Conservation (phyloP, 2,888 invertebrate species). For the Malacosoma neustria region DNA sequence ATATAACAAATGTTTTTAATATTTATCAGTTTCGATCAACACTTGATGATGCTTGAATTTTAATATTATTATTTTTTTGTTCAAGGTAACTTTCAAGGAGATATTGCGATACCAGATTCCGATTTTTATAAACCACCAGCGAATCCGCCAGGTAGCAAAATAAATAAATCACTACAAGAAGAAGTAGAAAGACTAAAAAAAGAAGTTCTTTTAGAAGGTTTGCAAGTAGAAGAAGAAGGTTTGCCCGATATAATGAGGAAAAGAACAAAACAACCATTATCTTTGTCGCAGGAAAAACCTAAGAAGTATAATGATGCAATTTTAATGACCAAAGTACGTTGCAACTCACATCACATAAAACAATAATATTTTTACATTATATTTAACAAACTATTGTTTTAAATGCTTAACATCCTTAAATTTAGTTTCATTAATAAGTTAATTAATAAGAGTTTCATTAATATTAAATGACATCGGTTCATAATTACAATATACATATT, state of each 20-base stretch:
- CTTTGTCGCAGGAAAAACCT: slow-evolving; percentile 55
- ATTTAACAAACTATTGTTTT: no score
- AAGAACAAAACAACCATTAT: slow-evolving; percentile 79
- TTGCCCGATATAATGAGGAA: slow-evolving; percentile 82
- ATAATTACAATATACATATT: no score
- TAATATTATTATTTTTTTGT: no score
- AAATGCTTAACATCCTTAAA: no score
- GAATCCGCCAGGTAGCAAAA: slow-evolving; percentile 54
- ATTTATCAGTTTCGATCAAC: no score
- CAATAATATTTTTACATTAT: no score
- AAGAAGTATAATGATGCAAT: slow-evolving; percentile 68
- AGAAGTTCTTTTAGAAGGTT: slow-evolving; percentile 85
- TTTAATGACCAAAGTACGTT: slow-evolving; percentile 52
- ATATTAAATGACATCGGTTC: no score
- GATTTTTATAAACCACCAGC: slow-evolving; percentile 49
- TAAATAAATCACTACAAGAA: slow-evolving; percentile 81
- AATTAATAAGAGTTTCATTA: no score
- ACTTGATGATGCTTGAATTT: no score
- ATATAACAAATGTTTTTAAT: no score
- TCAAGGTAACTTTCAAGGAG: slow-evolving; percentile 87
- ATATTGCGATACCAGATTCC: slow-evolving; percentile 84
- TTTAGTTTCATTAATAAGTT: no score
- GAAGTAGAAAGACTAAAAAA: slow-evolving; percentile 89
- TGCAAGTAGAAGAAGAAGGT: slow-evolving; percentile 90
- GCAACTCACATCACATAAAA: no score